phyloP scores from a whole-genome alignment of 2,113 vertebrate genomes.

The Ploceus nigricollis region DNA sequence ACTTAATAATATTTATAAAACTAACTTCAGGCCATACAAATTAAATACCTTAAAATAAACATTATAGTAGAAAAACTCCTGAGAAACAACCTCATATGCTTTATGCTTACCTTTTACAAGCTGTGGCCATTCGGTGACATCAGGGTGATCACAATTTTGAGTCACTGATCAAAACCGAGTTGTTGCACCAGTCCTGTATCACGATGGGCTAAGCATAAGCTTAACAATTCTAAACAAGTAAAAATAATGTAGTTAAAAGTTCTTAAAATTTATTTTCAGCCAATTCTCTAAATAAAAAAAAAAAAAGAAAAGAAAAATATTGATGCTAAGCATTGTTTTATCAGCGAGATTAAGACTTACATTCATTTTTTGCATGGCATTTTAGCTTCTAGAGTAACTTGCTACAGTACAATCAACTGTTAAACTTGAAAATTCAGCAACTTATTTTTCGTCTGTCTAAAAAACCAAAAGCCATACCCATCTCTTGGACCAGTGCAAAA shows the following conservation, averaged over 20 bases:
- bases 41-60: background rate
- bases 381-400: background rate
- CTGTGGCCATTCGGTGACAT: constrained; percentile 85
- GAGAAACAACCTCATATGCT: background rate
- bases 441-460: background rate
- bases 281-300: background rate
- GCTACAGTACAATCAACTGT: background rate
- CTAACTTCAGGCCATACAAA: background rate
- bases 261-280: constrained; percentile 31
- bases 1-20: background rate
- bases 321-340: background rate
- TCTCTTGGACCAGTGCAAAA: background rate
- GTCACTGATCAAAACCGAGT: constrained; percentile 76
- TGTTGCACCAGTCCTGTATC: constrained; percentile 71
- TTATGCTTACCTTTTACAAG: constrained; percentile 81
- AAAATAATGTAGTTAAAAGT: constrained; percentile 69
- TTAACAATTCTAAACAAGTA: constrained; percentile 76
- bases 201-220: constrained; percentile 71
- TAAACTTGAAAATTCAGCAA: background rate
- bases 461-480: background rate
- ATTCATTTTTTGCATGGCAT: background rate
- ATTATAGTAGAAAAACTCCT: background rate
- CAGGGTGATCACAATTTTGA: constrained; percentile 81
- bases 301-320: background rate
- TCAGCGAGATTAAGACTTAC: background rate